phyloP scores from a whole-genome alignment of 2,797 vertebrate species.

The Apogon talboti region DNA sequence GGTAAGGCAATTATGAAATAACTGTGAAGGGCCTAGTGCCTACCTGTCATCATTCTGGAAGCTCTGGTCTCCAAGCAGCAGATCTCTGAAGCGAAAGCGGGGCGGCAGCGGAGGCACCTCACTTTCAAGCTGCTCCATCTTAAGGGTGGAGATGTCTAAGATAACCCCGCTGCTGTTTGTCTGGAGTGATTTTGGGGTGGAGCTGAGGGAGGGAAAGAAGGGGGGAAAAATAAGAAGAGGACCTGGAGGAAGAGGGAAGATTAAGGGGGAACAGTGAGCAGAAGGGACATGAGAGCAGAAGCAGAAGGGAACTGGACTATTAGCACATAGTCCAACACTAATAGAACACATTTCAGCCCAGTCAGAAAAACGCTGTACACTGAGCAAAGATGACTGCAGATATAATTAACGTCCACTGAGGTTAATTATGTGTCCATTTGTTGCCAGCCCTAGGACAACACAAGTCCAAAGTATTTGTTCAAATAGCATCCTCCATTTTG shows the following conservation, averaged over 20 bases:
- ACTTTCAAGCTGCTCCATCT: constrained; percentile 84
- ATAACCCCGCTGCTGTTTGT: constrained; percentile 82
- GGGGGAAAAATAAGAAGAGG: constrained; percentile 15
- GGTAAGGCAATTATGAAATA: no score
- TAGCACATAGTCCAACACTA: neutral
- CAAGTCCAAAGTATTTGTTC: neutral
- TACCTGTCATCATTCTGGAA: constrained; percentile 94
- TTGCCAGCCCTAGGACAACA: neutral
- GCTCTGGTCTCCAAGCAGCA: constrained; percentile 92
- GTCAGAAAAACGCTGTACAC: neutral
- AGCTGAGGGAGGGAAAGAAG: constrained; percentile 53
- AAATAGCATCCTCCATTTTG: constrained; percentile 8
- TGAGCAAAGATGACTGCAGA: neutral
- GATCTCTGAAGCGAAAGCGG: constrained; percentile 92
- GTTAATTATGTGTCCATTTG: neutral
- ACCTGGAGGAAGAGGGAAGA: neutral
- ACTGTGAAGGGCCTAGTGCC: neutral
- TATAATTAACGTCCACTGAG: neutral
- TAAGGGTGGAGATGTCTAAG: constrained; percentile 84
- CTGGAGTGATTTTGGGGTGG: constrained; percentile 50
- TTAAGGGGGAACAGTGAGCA: neutral
- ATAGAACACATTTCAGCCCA: neutral
- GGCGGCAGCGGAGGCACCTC: constrained; percentile 91
- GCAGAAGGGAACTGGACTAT: constrained; percentile 4
- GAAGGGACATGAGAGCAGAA: constrained; percentile 13